phyloP scores from a whole-genome alignment of 2,113 vertebrate species.

The Cranoglanis bouderius region DNA sequence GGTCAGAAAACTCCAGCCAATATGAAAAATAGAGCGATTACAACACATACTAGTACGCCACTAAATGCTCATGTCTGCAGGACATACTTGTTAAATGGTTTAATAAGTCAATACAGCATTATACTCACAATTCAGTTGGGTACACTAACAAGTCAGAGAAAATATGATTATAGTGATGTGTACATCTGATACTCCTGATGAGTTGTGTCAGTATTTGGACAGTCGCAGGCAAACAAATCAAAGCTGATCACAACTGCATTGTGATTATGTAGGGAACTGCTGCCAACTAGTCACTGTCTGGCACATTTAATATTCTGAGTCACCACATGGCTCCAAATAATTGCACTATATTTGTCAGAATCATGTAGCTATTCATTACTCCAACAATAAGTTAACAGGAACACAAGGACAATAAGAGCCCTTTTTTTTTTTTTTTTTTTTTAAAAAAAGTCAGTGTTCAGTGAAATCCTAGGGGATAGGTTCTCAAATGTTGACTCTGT shows the following conservation, averaged over 20 bases:
- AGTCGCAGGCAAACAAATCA: neutral
- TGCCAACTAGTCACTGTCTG: neutral
- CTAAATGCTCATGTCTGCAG: neutral
- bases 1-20: neutral
- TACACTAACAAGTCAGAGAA: neutral
- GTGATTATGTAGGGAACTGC: neutral
- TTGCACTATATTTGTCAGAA: neutral
- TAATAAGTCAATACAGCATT: neutral
- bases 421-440: neutral
- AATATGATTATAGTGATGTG: no score
- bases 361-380: neutral
- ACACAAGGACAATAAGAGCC: neutral
- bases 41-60: neutral
- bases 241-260: neutral
- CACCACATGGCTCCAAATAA: neutral
- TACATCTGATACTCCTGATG: neutral
- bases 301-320: neutral
- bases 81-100: neutral
- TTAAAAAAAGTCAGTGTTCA: neutral
- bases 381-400: slow-evolving; percentile 14
- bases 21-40: neutral
- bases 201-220: neutral
- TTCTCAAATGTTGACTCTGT: neutral
- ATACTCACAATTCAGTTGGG: neutral
- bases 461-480: neutral